Conservation (phyloP, 2,113 vertebrate genomes). For the Odontophorus gujanensis region DNA sequence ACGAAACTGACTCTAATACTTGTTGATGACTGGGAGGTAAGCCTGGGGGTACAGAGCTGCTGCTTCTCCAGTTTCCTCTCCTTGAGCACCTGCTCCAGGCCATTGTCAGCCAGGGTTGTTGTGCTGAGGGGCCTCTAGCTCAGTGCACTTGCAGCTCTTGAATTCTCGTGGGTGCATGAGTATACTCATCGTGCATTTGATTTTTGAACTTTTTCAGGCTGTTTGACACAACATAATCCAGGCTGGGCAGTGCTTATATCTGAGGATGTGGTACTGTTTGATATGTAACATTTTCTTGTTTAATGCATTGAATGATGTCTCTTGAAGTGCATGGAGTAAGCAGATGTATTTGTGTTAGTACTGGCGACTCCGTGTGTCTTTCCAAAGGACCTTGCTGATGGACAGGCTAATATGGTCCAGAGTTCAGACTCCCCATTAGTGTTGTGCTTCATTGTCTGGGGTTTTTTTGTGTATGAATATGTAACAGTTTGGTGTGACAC, state of each 20-base stretch:
- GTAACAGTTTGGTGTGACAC: neutral
- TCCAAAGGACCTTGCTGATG: neutral
- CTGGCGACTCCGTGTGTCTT: neutral
- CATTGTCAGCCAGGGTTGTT: accelerated
- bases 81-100: neutral
- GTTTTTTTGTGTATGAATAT: neutral
- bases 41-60: accelerated
- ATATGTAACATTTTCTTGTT: neutral
- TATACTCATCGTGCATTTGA: accelerated
- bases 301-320: neutral
- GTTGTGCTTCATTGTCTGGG: neutral
- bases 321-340: accelerated
- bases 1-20: neutral
- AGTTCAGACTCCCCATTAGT: neutral
- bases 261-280: neutral
- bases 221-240: neutral
- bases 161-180: neutral
- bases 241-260: neutral
- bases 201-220: neutral
- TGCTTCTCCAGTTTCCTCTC: accelerated
- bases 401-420: neutral
- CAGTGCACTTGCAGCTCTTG: neutral
- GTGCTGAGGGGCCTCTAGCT: accelerated
- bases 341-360: neutral
- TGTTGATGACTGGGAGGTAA: neutral